Percentiles rank a stretch among this genome's conserved stretches.
Conservation (phyloP, 2,888 invertebrate species). For the Aromia moschata region DNA sequence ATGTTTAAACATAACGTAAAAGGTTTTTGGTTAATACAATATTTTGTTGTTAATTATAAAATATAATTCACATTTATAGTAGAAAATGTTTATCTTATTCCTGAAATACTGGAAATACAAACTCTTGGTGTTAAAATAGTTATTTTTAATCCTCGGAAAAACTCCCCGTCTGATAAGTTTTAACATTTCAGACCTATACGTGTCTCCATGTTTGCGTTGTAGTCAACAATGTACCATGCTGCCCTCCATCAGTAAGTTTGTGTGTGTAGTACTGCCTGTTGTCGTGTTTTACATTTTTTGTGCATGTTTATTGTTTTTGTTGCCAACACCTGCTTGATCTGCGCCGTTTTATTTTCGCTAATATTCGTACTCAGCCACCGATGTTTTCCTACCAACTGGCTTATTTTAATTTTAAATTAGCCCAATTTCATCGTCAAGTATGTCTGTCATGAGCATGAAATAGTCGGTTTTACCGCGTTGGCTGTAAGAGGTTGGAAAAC, state of each 20-base stretch:
- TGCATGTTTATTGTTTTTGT: slow-evolving; percentile 29
- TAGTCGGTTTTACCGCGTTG: too few relatives aligned
- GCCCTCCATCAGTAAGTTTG: slow-evolving; percentile 80
- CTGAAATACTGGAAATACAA: too few relatives aligned
- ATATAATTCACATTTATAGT: too few relatives aligned
- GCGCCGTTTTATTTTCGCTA: slow-evolving; percentile 1
- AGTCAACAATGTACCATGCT: slow-evolving; percentile 86
- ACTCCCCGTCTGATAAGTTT: slow-evolving; percentile 28
- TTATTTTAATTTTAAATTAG: slow-evolving; percentile 6
- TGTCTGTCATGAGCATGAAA: too few relatives aligned
- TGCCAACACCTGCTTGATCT: slow-evolving; percentile 10
- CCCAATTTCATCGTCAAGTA: not conserved
- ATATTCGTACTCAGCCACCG: not conserved
- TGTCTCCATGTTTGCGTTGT: slow-evolving; percentile 88
- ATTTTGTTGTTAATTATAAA: too few relatives aligned
- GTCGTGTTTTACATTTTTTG: slow-evolving; percentile 32
- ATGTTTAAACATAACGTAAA: too few relatives aligned
- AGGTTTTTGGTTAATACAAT: too few relatives aligned
- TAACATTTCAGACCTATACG: slow-evolving; percentile 81
- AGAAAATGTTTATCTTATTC: too few relatives aligned
- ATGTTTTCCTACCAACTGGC: not conserved
- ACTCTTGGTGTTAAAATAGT: too few relatives aligned
- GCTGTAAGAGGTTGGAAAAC: too few relatives aligned
- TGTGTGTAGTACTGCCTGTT: slow-evolving; percentile 28
- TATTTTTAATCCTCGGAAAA: too few relatives aligned